phyloP scores from a whole-genome alignment of 2,113 vertebrate species.

The Cyanoramphus novaezelandiae region DNA sequence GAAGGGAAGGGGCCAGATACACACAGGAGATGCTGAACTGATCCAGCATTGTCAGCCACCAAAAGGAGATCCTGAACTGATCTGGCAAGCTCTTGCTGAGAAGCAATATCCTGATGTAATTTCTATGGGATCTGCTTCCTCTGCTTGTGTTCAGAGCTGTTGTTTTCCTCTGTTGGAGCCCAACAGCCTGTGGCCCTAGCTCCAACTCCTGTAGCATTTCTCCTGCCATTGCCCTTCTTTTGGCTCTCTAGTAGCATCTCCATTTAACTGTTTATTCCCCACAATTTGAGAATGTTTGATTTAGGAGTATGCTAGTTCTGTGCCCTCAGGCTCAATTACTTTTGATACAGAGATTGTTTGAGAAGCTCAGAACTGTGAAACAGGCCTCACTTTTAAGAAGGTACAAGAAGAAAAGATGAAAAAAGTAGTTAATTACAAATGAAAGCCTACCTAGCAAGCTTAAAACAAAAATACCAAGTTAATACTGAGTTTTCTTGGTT shows the following conservation, averaged over 20 bases:
- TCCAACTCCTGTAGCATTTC: neutral
- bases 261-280: neutral
- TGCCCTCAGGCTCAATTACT: neutral
- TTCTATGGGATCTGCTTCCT: neutral
- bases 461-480: neutral
- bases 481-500: neutral
- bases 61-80: neutral
- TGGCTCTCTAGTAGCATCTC: neutral
- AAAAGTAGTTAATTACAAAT: neutral
- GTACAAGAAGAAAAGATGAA: neutral
- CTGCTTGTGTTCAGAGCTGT: neutral
- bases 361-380: neutral
- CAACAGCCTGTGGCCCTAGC: neutral
- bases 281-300: neutral
- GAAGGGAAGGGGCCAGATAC: neutral
- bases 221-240: neutral
- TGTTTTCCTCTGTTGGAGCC: neutral
- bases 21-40: neutral
- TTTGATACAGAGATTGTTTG: neutral
- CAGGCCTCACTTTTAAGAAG: neutral
- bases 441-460: neutral
- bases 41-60: fast-evolving
- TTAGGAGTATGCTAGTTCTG: neutral
- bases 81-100: neutral
- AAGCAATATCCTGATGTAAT: neutral